Percentiles rank a stretch among this genome's conserved stretches.
phyloP scores from a whole-genome alignment of 2,113 vertebrate genomes.

The Zosterops borbonicus region DNA sequence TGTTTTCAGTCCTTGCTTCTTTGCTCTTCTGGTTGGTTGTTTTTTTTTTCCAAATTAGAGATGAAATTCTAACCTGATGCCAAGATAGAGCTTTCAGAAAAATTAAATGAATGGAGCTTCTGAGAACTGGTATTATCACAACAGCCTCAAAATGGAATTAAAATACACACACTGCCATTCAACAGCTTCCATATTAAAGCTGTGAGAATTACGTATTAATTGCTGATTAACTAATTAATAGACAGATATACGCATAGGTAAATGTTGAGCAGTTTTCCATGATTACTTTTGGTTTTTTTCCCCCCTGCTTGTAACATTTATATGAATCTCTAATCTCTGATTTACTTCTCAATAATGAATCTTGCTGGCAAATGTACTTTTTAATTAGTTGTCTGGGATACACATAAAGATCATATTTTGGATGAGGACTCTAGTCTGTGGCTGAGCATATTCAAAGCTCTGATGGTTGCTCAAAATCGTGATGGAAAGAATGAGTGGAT shows the following conservation, averaged over 20 bases:
- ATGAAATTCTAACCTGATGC: background rate
- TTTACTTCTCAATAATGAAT: slow-evolving; percentile 5
- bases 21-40: background rate
- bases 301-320: background rate
- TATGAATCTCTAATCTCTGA: background rate
- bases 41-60: background rate
- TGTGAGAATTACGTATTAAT: background rate
- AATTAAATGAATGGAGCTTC: background rate
- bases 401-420: background rate
- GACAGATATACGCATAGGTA: background rate
- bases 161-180: background rate
- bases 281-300: background rate
- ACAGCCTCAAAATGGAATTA: background rate
- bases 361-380: background rate
- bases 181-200: background rate
- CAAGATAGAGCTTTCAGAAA: background rate
- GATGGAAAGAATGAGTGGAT: background rate
- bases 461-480: background rate
- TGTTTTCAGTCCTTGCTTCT: background rate
- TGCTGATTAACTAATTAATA: background rate
- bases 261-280: slow-evolving; percentile 17
- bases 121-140: background rate
- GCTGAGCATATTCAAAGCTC: background rate
- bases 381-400: background rate
- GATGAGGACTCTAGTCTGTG: background rate